These are phyloP conservation scores for Choloepus didactylus DNA, from an alignment of 2,797 vertebrate species.

Conservation along the genomic window DNA sequence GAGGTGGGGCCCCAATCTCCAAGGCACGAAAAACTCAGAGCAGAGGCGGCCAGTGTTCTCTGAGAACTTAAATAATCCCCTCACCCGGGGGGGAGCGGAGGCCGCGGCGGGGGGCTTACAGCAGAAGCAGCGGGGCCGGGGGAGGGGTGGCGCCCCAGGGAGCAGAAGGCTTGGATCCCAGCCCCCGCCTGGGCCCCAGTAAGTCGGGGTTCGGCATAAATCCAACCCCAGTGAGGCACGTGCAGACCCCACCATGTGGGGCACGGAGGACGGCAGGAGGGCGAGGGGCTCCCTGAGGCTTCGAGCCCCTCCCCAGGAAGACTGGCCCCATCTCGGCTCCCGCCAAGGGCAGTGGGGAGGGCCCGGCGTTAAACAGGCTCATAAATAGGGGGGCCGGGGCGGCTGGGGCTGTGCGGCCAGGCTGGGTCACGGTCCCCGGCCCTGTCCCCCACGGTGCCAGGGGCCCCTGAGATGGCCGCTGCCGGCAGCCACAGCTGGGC, in stretches of 20 bases:
- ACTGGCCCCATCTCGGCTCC: neutral
- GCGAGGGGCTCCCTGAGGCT: conserved; percentile 74
- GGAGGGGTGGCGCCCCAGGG: neutral
- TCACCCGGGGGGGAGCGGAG: rapidly evolving
- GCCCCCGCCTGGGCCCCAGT: neutral
- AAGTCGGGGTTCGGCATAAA: neutral
- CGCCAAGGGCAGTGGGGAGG: neutral
- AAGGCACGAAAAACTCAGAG: neutral
- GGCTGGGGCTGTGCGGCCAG: conserved; percentile 78
- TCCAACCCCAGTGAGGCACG: conserved; percentile 5
- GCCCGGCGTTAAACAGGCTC: conserved; percentile 83
- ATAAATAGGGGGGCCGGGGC: conserved; percentile 86
- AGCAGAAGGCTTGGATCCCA: neutral
- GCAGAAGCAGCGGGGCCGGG: neutral
- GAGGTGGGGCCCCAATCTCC: too few relatives aligned
- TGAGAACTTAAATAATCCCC: conserved; percentile 51
- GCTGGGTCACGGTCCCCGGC: conserved; percentile 67
- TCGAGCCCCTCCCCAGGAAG: conserved; percentile 29
- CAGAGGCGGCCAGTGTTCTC: conserved; percentile 57
- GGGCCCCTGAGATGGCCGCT: conserved; percentile 53
- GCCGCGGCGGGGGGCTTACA: neutral
- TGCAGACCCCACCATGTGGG: conserved; percentile 31
- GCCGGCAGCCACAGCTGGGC: neutral
- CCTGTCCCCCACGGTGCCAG: neutral
- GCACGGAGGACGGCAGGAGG: neutral